Evolutionary conservation across 2,113 vertebrate species (phyloP).

Genomic region (Vidua macroura): DNA sequence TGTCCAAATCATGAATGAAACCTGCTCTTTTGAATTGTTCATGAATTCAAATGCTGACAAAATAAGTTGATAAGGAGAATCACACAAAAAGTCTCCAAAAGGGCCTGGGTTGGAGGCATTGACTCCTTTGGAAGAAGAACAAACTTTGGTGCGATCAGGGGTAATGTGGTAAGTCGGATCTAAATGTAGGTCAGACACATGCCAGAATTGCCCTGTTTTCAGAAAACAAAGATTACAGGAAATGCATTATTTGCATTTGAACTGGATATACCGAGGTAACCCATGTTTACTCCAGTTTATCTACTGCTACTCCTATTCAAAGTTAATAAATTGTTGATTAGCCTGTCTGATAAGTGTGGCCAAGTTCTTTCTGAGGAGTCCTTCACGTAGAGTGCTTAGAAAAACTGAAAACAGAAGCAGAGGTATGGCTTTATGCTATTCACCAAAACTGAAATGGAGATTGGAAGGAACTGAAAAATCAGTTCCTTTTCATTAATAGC

Average conservation of each 20-base stretch:
- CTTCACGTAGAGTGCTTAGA: neutral
- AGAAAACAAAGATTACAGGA: slow-evolving; percentile 46
- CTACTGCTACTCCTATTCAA: neutral
- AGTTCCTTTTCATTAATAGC: neutral
- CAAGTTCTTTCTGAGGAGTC: neutral
- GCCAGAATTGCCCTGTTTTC: slow-evolving; percentile 90
- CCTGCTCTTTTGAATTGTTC: slow-evolving; percentile 73
- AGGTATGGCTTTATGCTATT: neutral
- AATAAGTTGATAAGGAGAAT: slow-evolving; percentile 93
- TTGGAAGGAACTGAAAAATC: neutral
- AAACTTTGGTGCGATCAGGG: slow-evolving; percentile 87
- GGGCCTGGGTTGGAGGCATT: slow-evolving; percentile 82
- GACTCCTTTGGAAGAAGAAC: slow-evolving; percentile 89
- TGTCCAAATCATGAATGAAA: slow-evolving; percentile 96
- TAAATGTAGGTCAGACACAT: slow-evolving; percentile 94
- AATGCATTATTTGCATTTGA: slow-evolving; percentile 1
- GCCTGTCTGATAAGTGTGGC: neutral
- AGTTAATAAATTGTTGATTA: neutral
- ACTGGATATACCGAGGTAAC: neutral
- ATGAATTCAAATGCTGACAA: slow-evolving; percentile 89
- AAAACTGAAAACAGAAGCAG: neutral
- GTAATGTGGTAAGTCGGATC: slow-evolving; percentile 89
- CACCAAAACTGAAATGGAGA: neutral
- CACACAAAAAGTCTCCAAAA: slow-evolving; percentile 91
- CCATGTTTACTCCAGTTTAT: neutral